Evolutionary conservation across 2,888 invertebrate genomes (phyloP).

Genomic region (Pammene aurita): DNA sequence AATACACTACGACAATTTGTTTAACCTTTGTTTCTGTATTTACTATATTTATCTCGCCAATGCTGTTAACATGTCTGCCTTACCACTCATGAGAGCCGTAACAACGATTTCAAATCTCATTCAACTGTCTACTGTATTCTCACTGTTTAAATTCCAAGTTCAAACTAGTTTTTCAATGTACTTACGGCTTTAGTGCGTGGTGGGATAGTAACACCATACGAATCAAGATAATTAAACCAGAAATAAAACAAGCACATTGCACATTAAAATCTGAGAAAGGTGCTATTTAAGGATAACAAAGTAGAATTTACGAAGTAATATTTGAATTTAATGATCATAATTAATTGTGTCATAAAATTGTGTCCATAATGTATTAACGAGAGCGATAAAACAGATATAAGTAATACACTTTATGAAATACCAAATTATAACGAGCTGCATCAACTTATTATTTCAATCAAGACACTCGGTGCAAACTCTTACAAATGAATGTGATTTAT

Average conservation of each 20-base stretch:
- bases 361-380: neutral
- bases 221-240: slow-evolving; percentile 13
- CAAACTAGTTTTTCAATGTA: too few relatives aligned
- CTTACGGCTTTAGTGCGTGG: too few relatives aligned
- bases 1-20: slow-evolving; percentile 20
- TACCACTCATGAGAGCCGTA: too few relatives aligned
- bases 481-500: too few relatives aligned
- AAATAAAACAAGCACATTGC: neutral
- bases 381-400: neutral
- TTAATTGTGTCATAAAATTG: neutral
- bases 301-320: neutral
- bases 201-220: neutral
- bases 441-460: too few relatives aligned
- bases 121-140: too few relatives aligned
- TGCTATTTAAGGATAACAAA: neutral
- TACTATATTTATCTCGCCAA: slow-evolving; percentile 3
- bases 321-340: neutral
- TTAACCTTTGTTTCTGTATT: slow-evolving; percentile 12
- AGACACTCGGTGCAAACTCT: too few relatives aligned
- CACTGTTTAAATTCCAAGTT: too few relatives aligned
- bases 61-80: neutral
- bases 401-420: too few relatives aligned
- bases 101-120: too few relatives aligned
- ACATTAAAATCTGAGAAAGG: neutral
- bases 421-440: too few relatives aligned